Evolutionary conservation across 1,140 invertebrate genomes (phyloP), one percentile per base, ranked within the genome.

Genomic region (Hypothenemus hampei): DNA sequence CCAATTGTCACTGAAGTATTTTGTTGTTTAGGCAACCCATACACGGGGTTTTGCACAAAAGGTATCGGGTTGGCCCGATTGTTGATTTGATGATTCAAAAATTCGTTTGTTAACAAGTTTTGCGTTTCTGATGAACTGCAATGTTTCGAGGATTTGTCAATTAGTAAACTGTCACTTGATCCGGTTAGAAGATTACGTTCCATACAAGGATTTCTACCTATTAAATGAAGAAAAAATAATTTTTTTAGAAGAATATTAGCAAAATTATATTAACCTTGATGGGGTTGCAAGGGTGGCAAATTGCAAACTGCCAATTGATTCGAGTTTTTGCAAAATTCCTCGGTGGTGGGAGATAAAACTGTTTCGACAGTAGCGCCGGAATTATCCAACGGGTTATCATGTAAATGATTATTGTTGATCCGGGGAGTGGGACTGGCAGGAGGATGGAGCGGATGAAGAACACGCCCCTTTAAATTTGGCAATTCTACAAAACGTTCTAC

Each of bases 401-500:
- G 67, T 6, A 72, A 37, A 33, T 72, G 68, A 48, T 70, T 70
- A 49, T 70, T 70, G 51, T 72, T 72, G 5, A 71, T 69, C 33
- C 69, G 39, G 8, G 64, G 63, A 6, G 68, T 68, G 13, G 68
- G 69, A 51, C 68, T 70, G 1, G 66, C 62, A 33, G 67, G 66
- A 16, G 67, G 67, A 51, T 65, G 65, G 47, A 68, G 54, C 1
- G 66, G 62, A 48, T 69, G 68, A 8, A 69, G 39, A 19, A 63
- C 52, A 21, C 67, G 59, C 3, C 65, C 68, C 58, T 65, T 66
- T 57, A 83, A 73, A 20, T 76, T 77, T 37, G 86, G 82, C 40
- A 93, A 72, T 67, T 93, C 89, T 18, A 79, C 74, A 59, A 94
- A 77, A 21, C 92, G 77, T 70, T 94, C 91, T 62, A 91, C 87